A percentile compares a stretch with the other conserved stretches of the same genome.
Evolutionary conservation across 1,140 invertebrate genomes (phyloP).

Genomic region (Caligus rogercresseyi): DNA sequence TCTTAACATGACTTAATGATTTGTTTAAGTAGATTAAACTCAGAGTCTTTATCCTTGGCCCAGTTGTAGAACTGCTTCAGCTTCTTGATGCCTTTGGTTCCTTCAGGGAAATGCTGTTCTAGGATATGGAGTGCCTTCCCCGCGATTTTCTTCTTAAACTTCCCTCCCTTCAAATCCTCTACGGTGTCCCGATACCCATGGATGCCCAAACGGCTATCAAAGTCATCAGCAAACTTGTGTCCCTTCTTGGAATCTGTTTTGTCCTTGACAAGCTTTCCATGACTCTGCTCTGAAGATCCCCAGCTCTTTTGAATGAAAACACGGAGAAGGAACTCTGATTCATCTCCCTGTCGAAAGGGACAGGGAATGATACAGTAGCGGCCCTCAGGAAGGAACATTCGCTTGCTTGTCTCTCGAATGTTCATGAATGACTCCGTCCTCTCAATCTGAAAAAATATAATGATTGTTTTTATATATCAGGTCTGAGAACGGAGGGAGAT

Average conservation of each 20-base stretch:
- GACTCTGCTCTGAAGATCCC: conserved; percentile 9
- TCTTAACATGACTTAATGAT: conserved; percentile 13
- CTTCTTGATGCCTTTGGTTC: neutral
- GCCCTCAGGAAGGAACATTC: conserved; percentile 31
- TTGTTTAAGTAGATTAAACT: conserved; percentile 8
- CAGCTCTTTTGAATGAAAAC: conserved; percentile 32
- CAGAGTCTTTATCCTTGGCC: conserved; percentile 5
- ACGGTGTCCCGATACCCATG: neutral
- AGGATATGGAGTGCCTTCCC: conserved; percentile 9
- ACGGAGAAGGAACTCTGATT: conserved; percentile 40
- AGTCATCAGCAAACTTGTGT: neutral
- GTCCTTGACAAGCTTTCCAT: neutral
- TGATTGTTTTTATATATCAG: too few species aligned
- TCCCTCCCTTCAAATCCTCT: neutral
- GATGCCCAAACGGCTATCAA: neutral
- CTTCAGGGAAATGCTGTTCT: conserved; percentile 8
- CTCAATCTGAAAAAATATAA: conserved; percentile 5
- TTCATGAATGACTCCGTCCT: conserved; percentile 14
- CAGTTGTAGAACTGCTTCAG: conserved; percentile 13
- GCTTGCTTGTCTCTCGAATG: conserved; percentile 2
- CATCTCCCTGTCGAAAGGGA: conserved; percentile 39
- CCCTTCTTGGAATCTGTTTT: neutral
- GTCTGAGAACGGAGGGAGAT: too few species aligned
- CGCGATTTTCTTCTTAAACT: neutral
- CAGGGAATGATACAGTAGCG: conserved; percentile 43